Evolutionary conservation across 2,888 invertebrate genomes (phyloP).

Genomic region (Tetragonisca angustula): DNA sequence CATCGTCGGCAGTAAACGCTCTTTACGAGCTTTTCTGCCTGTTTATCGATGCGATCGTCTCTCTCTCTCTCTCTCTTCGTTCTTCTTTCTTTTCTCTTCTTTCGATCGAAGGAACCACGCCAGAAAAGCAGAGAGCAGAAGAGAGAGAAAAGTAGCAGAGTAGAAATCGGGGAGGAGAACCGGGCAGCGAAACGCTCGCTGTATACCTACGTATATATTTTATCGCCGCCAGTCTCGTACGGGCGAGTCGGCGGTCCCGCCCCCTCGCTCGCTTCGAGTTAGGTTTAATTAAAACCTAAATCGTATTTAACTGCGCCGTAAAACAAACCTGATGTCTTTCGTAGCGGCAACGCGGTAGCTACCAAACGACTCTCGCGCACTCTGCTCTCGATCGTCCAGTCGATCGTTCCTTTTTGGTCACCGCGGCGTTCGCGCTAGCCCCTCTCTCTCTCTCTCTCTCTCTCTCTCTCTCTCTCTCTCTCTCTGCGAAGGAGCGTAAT

Average conservation of each 20-base stretch:
- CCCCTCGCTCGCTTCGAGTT: slow-evolving; percentile 71
- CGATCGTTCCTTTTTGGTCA: slow-evolving; percentile 51
- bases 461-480: neutral
- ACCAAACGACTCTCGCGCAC: slow-evolving; percentile 63
- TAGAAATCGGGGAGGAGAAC: slow-evolving; percentile 16
- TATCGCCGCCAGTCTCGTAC: slow-evolving; percentile 70
- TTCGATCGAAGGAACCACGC: slow-evolving; percentile 63
- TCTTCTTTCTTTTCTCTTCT: slow-evolving; percentile 22
- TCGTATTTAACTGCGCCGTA: slow-evolving; percentile 79
- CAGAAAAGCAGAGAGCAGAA: neutral
- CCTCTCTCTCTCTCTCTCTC: too few species aligned
- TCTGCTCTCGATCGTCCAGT: slow-evolving; percentile 52
- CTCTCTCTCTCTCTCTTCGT: neutral
- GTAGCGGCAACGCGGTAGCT: slow-evolving; percentile 69
- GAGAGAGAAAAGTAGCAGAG: slow-evolving; percentile 28
- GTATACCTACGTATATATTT: slow-evolving; percentile 70
- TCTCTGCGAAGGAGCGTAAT: slow-evolving; percentile 19
- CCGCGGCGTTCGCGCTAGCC: slow-evolving; percentile 1
- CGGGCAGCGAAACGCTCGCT: slow-evolving; percentile 48
- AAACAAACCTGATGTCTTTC: slow-evolving; percentile 78
- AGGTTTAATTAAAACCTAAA: slow-evolving; percentile 81
- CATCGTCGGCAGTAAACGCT: slow-evolving; percentile 73
- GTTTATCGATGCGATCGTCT: slow-evolving; percentile 65
- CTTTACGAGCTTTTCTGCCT: slow-evolving; percentile 79
- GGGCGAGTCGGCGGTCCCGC: slow-evolving; percentile 62